Percentiles rank a stretch among this genome's conserved stretches.
Evolutionary conservation across 1,140 invertebrate species (phyloP).

Genomic region (Pseudomyrmex cubaensis): DNA sequence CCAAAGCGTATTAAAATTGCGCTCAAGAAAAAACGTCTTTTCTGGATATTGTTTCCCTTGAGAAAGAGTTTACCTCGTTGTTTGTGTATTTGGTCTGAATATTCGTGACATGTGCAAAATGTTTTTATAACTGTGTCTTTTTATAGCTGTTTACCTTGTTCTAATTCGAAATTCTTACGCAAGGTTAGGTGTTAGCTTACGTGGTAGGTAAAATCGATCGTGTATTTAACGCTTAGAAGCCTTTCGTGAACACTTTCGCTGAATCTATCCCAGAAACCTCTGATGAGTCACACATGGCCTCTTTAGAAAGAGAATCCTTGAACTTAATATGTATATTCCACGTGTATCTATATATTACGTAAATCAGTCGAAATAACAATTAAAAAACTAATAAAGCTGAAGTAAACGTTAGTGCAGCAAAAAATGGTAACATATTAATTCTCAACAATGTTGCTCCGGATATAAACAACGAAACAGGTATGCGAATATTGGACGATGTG

Average conservation of each 20-base stretch:
- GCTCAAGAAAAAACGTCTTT: slow-evolving; percentile 1
- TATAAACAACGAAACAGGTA: too few species aligned
- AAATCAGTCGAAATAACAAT: too few species aligned
- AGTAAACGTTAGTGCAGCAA: too few species aligned
- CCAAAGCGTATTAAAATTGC: background rate
- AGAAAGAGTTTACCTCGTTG: too few species aligned
- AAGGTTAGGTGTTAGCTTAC: slow-evolving; percentile 25
- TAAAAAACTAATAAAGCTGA: too few species aligned
- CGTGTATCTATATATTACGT: background rate
- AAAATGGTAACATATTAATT: too few species aligned
- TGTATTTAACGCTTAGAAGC: background rate
- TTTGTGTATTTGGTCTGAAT: slow-evolving; percentile 12
- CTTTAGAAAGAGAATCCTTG: too few species aligned
- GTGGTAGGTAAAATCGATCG: background rate
- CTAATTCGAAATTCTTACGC: background rate
- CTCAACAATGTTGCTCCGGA: too few species aligned
- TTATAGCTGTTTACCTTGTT: background rate
- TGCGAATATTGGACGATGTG: too few species aligned
- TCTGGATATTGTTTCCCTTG: background rate
- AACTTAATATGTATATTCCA: background rate
- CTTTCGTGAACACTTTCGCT: slow-evolving; percentile 20
- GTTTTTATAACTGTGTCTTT: background rate
- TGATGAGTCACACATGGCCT: background rate
- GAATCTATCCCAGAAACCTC: background rate
- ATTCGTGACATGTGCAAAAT: background rate